These are phyloP conservation scores for Carcinoscorpius rotundicauda DNA, from an alignment of 1,140 invertebrate genomes.

Conservation along the genomic window DNA sequence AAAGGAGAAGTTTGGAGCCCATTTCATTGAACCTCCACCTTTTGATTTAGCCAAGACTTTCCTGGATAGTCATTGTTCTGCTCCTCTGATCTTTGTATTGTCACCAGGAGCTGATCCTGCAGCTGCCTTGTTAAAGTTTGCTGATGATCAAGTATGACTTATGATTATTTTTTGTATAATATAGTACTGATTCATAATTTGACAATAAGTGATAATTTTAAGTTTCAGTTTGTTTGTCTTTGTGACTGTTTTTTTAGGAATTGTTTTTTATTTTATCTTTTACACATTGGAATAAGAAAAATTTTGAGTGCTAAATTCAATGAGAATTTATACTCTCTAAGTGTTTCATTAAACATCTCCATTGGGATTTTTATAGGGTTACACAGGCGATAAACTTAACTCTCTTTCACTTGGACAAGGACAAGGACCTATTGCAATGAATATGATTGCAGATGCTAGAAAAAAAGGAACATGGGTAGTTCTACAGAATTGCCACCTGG, in stretches of 20 bases:
- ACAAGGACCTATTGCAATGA: conserved; percentile 42
- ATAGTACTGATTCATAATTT: neutral
- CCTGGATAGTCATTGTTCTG: conserved; percentile 36
- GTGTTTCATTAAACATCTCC: too few species aligned
- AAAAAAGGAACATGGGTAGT: conserved; percentile 37
- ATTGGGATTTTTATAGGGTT: conserved; percentile 31
- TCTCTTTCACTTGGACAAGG: conserved; percentile 44
- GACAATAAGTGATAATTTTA: too few species aligned
- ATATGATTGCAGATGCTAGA: conserved; percentile 39
- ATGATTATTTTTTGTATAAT: conserved; percentile 22
- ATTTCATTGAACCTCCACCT: conserved; percentile 42
- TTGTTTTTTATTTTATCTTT: too few species aligned
- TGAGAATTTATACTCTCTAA: too few species aligned
- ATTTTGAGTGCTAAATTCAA: neutral
- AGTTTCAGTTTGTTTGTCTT: too few species aligned
- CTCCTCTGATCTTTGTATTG: conserved; percentile 40
- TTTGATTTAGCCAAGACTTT: conserved; percentile 42
- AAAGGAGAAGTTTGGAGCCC: conserved; percentile 36
- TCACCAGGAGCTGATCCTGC: conserved; percentile 43
- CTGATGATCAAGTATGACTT: conserved; percentile 37
- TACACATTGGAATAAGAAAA: neutral
- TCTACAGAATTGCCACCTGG: conserved; percentile 37
- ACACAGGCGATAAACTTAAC: conserved; percentile 42
- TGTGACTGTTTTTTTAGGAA: too few species aligned
- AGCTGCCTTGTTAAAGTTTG: conserved; percentile 41